Conservation (phyloP, 2,888 invertebrate species). For the Limulus polyphemus region DNA sequence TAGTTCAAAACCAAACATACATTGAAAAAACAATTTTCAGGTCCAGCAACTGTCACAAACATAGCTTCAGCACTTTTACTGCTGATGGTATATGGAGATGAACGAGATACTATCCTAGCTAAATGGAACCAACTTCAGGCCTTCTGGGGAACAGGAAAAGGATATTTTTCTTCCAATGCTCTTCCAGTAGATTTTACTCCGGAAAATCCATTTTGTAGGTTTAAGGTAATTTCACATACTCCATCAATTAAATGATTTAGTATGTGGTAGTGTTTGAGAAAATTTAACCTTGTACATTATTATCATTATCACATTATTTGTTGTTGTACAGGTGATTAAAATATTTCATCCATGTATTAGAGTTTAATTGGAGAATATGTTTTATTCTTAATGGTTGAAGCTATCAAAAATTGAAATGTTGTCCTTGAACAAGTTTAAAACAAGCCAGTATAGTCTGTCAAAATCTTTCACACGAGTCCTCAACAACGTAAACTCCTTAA, state of each 20-base stretch:
- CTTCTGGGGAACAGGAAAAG: constrained; percentile 67
- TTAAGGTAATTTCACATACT: constrained; percentile 48
- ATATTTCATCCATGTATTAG: too few relatives aligned
- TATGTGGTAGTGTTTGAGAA: neutral
- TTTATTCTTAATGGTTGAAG: too few relatives aligned
- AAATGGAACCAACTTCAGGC: constrained; percentile 92
- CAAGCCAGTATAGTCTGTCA: too few relatives aligned
- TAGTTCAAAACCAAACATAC: too few relatives aligned
- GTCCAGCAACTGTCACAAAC: constrained; percentile 10
- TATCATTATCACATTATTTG: too few relatives aligned
- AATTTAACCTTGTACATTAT: too few relatives aligned
- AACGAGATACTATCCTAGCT: constrained; percentile 76
- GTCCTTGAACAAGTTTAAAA: too few relatives aligned
- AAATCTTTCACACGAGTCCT: too few relatives aligned
- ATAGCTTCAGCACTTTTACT: constrained; percentile 34
- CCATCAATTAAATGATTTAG: neutral
- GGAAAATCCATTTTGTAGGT: constrained; percentile 80
- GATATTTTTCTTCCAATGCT: constrained; percentile 60
- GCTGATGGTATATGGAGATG: constrained; percentile 70
- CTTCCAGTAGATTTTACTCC: constrained; percentile 70
- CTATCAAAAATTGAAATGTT: too few relatives aligned
- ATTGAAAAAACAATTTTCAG: neutral
- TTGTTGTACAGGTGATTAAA: too few relatives aligned
- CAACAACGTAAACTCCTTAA: too few relatives aligned
- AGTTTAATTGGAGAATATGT: too few relatives aligned